These are phyloP conservation scores for Papilio xuthus DNA, from an alignment of 1,140 invertebrate genomes.

Conservation along the genomic window DNA sequence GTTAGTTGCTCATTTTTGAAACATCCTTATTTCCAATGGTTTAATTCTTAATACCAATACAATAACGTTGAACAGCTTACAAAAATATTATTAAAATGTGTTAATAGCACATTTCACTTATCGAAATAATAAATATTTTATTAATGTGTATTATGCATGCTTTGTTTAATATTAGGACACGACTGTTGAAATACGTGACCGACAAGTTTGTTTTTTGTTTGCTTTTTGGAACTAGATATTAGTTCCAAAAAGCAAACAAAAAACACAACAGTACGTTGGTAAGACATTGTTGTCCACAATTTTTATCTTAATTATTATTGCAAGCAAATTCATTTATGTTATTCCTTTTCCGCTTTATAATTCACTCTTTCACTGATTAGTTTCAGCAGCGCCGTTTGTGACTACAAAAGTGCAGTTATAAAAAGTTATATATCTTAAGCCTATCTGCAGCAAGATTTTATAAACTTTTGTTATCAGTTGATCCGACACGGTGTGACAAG, in stretches of 20 bases:
- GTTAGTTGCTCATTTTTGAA: conserved; percentile 81
- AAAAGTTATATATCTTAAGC: background rate
- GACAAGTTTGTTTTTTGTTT: no score
- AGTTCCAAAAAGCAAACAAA: background rate
- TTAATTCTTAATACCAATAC: conserved; percentile 39
- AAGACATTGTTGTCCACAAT: background rate
- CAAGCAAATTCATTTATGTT: background rate
- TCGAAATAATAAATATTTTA: background rate
- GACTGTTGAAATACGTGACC: background rate
- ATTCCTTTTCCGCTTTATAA: background rate
- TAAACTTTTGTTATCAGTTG: conserved; percentile 30
- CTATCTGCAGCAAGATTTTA: no score
- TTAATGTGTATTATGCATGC: background rate
- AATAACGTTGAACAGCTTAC: background rate
- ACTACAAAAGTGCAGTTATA: background rate
- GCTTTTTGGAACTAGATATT: no score
- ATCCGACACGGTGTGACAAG: conserved; percentile 20
- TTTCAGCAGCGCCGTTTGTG: background rate
- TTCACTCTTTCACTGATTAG: background rate
- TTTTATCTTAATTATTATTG: background rate
- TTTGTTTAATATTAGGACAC: background rate
- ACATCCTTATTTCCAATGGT: conserved; percentile 66
- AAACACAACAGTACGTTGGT: background rate
- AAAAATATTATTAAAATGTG: background rate
- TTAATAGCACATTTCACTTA: background rate